Evolutionary conservation across 2,888 invertebrate species (phyloP).

Genomic region (Dicranocentrus wangi): DNA sequence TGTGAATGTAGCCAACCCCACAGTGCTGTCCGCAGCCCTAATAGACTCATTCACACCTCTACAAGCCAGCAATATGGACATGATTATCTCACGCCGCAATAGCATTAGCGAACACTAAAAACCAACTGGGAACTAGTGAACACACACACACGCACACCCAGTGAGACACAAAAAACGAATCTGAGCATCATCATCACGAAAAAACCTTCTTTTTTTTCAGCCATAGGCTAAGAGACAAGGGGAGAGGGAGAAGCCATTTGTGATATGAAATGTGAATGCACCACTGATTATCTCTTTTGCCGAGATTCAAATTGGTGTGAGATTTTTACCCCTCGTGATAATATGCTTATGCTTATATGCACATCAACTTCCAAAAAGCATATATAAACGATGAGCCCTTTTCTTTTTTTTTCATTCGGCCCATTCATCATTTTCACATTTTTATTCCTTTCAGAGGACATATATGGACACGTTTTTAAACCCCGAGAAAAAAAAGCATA

Average conservation of each 20-base stretch:
- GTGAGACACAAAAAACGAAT: not conserved
- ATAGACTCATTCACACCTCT: slow-evolving; percentile 73
- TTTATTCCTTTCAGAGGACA: slow-evolving; percentile 14
- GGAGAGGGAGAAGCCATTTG: not conserved
- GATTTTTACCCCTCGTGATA: no score
- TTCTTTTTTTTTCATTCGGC: slow-evolving; percentile 8
- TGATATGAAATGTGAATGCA: slow-evolving; percentile 1
- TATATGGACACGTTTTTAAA: slow-evolving; percentile 34
- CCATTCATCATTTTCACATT: slow-evolving; percentile 42
- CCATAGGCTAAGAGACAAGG: not conserved
- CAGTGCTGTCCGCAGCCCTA: slow-evolving; percentile 57
- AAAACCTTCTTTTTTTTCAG: not conserved
- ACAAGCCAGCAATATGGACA: slow-evolving; percentile 19
- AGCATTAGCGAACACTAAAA: not conserved
- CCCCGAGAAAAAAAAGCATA: not conserved
- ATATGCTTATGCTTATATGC: no score
- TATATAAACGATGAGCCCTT: slow-evolving; percentile 24
- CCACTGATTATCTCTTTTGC: not conserved
- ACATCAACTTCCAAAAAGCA: no score
- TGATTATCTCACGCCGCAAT: slow-evolving; percentile 42
- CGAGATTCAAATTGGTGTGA: not conserved
- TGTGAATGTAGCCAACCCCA: no score
- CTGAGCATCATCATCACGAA: no score
- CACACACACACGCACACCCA: not conserved
- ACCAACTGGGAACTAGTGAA: not conserved